phyloP scores from a whole-genome alignment of 2,113 vertebrate species.

The Stomatorhinus ivindoensis region DNA sequence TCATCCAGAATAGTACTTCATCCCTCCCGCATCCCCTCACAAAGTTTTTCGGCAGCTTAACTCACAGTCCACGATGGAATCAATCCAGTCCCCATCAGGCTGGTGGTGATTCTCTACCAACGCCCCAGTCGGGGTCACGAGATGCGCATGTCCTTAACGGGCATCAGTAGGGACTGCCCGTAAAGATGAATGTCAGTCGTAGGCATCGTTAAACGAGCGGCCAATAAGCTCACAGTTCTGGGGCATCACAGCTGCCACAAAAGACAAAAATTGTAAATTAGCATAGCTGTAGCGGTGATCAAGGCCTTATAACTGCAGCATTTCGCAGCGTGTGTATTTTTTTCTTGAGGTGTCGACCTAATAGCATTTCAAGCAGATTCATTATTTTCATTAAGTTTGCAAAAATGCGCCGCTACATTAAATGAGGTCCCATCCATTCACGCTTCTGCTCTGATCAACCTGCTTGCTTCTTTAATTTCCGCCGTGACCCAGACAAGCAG shows the following conservation, averaged over 20 bases:
- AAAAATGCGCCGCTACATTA: neutral
- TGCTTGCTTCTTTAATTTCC: neutral
- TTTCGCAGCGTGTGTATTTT: neutral
- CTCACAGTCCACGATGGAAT: neutral
- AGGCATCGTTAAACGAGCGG: neutral
- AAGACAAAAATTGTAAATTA: neutral
- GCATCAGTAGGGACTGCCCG: neutral
- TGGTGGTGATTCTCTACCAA: neutral
- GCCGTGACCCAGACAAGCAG: neutral
- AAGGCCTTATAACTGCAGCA: neutral
- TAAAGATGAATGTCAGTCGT: neutral
- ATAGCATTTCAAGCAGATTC: conserved; percentile 10
- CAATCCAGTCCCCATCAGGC: neutral
- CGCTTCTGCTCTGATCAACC: neutral
- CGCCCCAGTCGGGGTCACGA: neutral
- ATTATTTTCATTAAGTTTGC: conserved; percentile 13
- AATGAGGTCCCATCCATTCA: neutral
- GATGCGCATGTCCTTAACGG: neutral
- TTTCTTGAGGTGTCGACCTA: neutral
- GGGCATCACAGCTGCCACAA: neutral
- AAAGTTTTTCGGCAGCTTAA: neutral
- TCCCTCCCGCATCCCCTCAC: neutral
- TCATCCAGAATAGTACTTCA: neutral
- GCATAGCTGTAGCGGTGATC: neutral
- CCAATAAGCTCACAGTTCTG: neutral